These are phyloP conservation scores for Gallinago jamesoni DNA, from an alignment of 2,113 vertebrate species.

Conservation along the genomic window DNA sequence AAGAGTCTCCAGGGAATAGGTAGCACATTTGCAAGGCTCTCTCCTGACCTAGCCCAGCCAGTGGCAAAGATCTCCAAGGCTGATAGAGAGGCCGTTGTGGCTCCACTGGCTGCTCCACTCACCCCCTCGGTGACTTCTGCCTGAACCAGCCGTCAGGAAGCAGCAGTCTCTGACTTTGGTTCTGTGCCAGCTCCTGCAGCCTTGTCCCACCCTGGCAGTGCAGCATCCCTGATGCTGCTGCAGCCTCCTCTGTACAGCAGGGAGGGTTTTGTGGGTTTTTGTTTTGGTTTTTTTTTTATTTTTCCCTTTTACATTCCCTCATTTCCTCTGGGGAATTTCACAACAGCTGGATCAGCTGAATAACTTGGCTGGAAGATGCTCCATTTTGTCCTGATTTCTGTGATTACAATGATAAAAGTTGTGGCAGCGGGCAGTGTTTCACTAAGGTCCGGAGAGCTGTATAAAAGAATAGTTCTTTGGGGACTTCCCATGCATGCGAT, in stretches of 20 bases:
- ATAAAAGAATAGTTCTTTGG: background rate
- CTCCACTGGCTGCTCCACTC: background rate
- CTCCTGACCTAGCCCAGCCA: background rate
- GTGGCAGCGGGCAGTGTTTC: background rate
- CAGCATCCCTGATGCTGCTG: background rate
- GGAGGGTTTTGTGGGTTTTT: background rate
- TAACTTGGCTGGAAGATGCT: background rate
- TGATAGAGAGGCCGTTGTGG: background rate
- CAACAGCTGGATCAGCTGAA: constrained; percentile 11
- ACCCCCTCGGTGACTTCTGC: background rate
- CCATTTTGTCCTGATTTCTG: background rate
- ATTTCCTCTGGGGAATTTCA: constrained; percentile 13
- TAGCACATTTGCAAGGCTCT: constrained; percentile 25
- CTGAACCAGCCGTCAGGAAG: constrained; percentile 3
- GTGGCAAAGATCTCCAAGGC: background rate
- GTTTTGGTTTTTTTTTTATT: background rate
- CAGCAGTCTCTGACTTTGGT: background rate
- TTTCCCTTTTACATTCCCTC: background rate
- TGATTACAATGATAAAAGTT: background rate
- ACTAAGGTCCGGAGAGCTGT: background rate
- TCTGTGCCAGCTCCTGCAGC: background rate
- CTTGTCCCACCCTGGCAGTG: background rate
- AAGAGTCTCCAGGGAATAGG: constrained; percentile 13
- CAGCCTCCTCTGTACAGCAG: background rate
- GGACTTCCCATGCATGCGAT: background rate